Base-by-base conservation (phyloP, 2,888 invertebrate genomes). In the Lamproptera curius region DNA sequence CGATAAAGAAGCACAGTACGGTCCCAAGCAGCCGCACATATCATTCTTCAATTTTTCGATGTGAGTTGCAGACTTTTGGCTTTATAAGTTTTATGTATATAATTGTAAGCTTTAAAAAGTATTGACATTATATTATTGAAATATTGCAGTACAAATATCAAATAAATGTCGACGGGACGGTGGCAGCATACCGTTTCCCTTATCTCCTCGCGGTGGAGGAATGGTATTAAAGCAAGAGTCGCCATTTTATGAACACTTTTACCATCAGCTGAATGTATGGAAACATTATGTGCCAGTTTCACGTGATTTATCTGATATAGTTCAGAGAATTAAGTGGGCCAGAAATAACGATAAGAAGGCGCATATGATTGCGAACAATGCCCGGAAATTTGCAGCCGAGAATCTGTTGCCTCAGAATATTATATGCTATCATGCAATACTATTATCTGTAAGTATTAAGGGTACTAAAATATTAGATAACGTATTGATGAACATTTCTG, bases 181-280 rank as follows among this genome's bases (percentile, higher is more conserved):
- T 99, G 11, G 98, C 98, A 14, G 96, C 98, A 0, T 99, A 98
- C 76, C 90, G 98, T 53, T 90, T 97, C 57, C 98, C 98, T 0
- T 98, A 97, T 74, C 89, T 99, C 14, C 78, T 99, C 53, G 95
- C 92, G 97, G 98, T 1, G 95, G 95, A 63, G 93, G 96, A 0
- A 79, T 97, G 51, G 92, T 98, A 10, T 88, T 99, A 10, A 99
- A 99, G 82, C 97, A 97, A 79, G 92, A 95, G 16, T 98, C 98
- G 0, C 90, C 91, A n/a, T 98, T 95, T 78, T 96, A 97, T 73
- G 98, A 99, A 88, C 95, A 96, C 85, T 99, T 97, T 79, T 99
- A 99, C 70, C 79, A 89, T 31, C 89, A 93, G 57, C 77, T 98
- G 9, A 70, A 88, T 47, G 92, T 96, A 1, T 91, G 92, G 80